Conservation (phyloP, 2,888 invertebrate genomes). For the Caenorhabditis sinica region DNA sequence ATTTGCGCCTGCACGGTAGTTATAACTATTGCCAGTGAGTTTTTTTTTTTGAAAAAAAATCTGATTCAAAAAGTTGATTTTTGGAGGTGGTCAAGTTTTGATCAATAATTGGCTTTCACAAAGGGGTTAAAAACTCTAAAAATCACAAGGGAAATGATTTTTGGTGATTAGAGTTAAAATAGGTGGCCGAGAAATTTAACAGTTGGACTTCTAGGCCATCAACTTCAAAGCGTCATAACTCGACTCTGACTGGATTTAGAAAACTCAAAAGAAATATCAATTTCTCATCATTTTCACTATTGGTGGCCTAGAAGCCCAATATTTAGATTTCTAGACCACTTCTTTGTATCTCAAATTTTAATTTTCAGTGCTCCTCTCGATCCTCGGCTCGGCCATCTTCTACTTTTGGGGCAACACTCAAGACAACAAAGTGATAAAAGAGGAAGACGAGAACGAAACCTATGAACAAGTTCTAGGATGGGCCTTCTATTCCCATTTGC, state of each 20-base stretch:
- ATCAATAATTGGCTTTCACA: too few species aligned
- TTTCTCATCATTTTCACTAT: too few species aligned
- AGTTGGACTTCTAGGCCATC: too few species aligned
- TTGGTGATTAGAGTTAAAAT: too few species aligned
- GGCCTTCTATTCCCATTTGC: conserved; percentile 80
- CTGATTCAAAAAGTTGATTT: background rate
- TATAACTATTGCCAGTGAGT: conserved; percentile 77
- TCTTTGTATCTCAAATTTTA: too few species aligned
- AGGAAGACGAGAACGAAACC: conserved; percentile 79
- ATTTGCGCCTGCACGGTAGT: conserved; percentile 77
- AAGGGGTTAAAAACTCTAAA: too few species aligned
- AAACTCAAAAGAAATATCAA: too few species aligned
- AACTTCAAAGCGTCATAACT: too few species aligned
- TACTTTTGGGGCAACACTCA: conserved; percentile 82
- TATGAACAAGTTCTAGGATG: conserved; percentile 83
- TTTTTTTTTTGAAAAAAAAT: conserved; percentile 4
- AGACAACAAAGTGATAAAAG: conserved; percentile 82
- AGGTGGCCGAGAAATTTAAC: too few species aligned
- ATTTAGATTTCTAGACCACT: background rate
- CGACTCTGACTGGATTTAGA: too few species aligned
- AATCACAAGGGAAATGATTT: too few species aligned
- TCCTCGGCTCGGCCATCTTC: conserved; percentile 77
- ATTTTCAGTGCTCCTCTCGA: conserved; percentile 74
- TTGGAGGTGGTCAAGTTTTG: too few species aligned
- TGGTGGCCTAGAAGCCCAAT: background rate